These are phyloP conservation scores for Cacatua alba DNA, from an alignment of 2,113 vertebrate species.

Conservation along the genomic window DNA sequence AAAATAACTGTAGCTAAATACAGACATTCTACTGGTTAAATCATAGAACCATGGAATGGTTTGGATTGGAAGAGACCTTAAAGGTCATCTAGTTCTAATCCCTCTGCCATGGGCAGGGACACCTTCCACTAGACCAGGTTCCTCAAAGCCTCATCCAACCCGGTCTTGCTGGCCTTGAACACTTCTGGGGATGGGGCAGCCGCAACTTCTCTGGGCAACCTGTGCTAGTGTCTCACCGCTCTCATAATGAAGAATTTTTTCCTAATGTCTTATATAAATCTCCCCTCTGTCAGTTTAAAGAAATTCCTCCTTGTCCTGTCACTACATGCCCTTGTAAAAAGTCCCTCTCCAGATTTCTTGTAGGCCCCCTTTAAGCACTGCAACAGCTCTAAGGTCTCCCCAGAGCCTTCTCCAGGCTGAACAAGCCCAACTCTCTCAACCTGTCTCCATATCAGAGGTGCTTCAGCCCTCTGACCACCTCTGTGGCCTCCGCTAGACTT, in stretches of 20 bases:
- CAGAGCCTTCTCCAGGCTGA: neutral
- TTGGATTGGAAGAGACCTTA: neutral
- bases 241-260: neutral
- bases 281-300: neutral
- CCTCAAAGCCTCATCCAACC: neutral
- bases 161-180: neutral
- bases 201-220: neutral
- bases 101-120: neutral
- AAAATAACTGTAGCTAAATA: neutral
- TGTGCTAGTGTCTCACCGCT: neutral
- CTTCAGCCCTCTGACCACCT: neutral
- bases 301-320: neutral
- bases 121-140: neutral
- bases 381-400: neutral
- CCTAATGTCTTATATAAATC: neutral
- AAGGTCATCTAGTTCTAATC: neutral
- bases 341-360: neutral
- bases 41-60: neutral
- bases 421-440: neutral
- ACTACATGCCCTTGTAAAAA: neutral
- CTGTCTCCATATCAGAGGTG: neutral
- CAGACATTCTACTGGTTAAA: neutral
- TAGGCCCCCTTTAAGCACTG: neutral
- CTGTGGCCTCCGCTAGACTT: neutral
- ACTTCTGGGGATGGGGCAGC: neutral